These are phyloP conservation scores for Hydractinia echinata DNA, from an alignment of 30 jellyfish, hydroid and myxozoan species.

Conservation along the genomic window DNA sequence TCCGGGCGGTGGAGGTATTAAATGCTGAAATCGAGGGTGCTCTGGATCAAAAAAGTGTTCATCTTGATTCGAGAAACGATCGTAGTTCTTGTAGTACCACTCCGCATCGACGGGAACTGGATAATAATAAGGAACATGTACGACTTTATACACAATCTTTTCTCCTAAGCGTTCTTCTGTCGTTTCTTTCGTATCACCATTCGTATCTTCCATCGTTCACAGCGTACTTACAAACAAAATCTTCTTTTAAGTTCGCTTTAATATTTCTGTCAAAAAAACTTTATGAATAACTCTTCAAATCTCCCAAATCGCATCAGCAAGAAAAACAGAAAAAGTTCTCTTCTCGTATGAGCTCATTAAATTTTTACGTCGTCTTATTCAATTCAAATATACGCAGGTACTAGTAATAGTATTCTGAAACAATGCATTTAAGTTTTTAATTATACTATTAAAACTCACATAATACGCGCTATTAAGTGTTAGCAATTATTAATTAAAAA, in stretches of 20 bases:
- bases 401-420: slow-evolving; percentile 12
- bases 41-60: slow-evolving; percentile 15
- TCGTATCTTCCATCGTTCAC: slow-evolving; percentile 22
- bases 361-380: slow-evolving; percentile 36
- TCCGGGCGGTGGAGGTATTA: slow-evolving; percentile 23
- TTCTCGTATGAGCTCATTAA: slow-evolving; percentile 35
- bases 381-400: slow-evolving; percentile 22
- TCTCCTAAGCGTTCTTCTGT: not conserved
- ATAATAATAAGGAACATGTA: slow-evolving; percentile 34
- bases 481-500: slow-evolving; percentile 31
- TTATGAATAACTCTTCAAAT: slow-evolving; percentile 3
- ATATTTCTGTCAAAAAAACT: not conserved
- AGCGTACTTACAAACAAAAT: not conserved
- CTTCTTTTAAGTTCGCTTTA: slow-evolving; percentile 7
- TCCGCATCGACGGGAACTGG: slow-evolving; percentile 48
- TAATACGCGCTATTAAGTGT: slow-evolving; percentile 4
- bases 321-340: slow-evolving; percentile 26
- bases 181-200: not conserved
- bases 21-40: slow-evolving; percentile 19
- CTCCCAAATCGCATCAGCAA: slow-evolving; percentile 9
- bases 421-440: slow-evolving; percentile 40
- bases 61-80: not conserved
- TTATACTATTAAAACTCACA: slow-evolving; percentile 31
- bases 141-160: slow-evolving; percentile 28
- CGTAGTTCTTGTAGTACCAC: slow-evolving; percentile 35